Evolutionary conservation across 2,797 vertebrate species (phyloP).

Genomic region (Myotis vivesi): DNA sequence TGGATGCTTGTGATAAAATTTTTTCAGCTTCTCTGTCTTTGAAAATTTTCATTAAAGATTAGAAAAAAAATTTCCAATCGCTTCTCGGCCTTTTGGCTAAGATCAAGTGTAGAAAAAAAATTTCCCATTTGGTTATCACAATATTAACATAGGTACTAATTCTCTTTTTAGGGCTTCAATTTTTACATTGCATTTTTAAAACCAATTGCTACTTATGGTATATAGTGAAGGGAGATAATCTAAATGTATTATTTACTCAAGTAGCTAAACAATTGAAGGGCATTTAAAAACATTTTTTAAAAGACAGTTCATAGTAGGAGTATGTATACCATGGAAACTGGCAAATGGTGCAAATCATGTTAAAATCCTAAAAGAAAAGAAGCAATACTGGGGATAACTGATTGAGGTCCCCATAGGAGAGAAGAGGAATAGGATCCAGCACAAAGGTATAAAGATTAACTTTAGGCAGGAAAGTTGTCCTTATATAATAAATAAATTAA

Average conservation of each 20-base stretch:
- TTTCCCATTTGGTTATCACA: constrained; percentile 17
- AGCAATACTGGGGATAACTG: constrained; percentile 1
- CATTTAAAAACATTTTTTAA: background rate
- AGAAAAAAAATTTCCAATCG: background rate
- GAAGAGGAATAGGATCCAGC: constrained; percentile 9
- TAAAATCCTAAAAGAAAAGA: constrained; percentile 28
- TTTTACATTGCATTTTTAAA: constrained; percentile 50
- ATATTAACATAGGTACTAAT: constrained; percentile 38
- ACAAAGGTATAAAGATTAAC: constrained; percentile 27
- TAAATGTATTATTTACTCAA: constrained; percentile 10
- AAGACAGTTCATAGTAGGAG: background rate
- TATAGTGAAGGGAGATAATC: background rate
- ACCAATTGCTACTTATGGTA: constrained; percentile 39
- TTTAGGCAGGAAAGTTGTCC: background rate
- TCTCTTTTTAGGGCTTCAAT: background rate
- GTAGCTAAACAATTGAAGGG: constrained; percentile 11
- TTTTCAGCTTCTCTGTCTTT: constrained; percentile 16
- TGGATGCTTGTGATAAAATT: constrained; percentile 23
- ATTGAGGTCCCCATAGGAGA: background rate
- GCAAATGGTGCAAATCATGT: constrained; percentile 2
- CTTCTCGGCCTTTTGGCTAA: too few relatives aligned
- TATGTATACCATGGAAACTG: background rate
- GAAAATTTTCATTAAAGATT: constrained; percentile 47
- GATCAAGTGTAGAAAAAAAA: background rate
- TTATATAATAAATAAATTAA: constrained; percentile 29